A percentile compares a stretch with the other conserved stretches of the same genome.
phyloP scores from a whole-genome alignment of 2,888 invertebrate species.

The Epistrophe grossulariae region DNA sequence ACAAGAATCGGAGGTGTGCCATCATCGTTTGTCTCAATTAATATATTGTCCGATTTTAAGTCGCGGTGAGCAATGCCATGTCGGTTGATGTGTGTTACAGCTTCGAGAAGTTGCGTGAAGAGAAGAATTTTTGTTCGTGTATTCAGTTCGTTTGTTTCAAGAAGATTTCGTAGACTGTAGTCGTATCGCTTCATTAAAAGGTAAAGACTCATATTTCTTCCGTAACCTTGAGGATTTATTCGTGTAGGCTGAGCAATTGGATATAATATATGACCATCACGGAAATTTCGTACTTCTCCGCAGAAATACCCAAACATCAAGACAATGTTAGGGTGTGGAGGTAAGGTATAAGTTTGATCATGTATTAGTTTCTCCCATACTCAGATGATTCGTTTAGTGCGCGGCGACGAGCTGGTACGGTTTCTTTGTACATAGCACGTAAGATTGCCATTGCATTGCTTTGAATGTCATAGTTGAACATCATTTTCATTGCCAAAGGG shows the following conservation, averaged over 20 bases:
- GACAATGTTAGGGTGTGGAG: constrained; percentile 93
- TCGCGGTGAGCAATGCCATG: constrained; percentile 92
- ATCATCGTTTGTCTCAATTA: constrained; percentile 87
- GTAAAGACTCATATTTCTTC: constrained; percentile 94
- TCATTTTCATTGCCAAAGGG: constrained; percentile 93
- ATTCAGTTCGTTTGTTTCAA: constrained; percentile 82
- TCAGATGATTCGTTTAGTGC: constrained; percentile 81
- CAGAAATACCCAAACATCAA: constrained; percentile 92
- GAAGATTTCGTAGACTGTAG: constrained; percentile 86
- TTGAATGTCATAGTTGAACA: constrained; percentile 95
- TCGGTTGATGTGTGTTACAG: constrained; percentile 89
- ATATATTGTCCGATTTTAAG: constrained; percentile 92
- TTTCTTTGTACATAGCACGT: constrained; percentile 92
- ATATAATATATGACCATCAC: constrained; percentile 86
- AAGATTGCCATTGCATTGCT: constrained; percentile 91
- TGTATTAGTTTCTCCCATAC: constrained; percentile 86
- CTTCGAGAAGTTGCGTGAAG: constrained; percentile 91
- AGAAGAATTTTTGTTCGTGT: constrained; percentile 87
- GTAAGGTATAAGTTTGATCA: constrained; percentile 86
- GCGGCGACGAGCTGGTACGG: constrained; percentile 88
- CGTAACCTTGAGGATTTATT: constrained; percentile 90
- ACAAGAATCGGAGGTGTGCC: constrained; percentile 89
- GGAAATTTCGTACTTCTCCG: constrained; percentile 89
- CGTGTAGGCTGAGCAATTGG: constrained; percentile 92
- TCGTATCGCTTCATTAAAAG: constrained; percentile 92